Conservation (phyloP, 2,888 invertebrate species). For the Tipula unca region DNA sequence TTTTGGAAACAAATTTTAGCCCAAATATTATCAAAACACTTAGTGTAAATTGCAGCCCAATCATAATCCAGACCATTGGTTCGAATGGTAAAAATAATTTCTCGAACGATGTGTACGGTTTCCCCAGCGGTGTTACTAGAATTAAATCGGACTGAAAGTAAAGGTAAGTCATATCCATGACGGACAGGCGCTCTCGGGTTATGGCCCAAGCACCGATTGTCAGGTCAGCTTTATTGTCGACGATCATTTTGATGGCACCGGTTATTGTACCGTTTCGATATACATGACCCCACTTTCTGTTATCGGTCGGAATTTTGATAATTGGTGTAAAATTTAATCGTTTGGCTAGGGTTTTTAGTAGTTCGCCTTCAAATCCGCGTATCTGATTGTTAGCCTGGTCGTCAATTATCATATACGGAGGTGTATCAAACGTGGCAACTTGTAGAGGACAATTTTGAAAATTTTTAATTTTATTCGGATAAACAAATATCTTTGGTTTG, state of each 20-base stretch:
- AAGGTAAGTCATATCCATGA: background rate
- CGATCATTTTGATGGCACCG: conserved; percentile 22
- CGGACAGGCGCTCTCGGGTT: background rate
- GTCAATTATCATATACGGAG: conserved; percentile 22
- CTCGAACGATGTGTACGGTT: conserved; percentile 21
- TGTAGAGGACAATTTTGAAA: conserved; percentile 22
- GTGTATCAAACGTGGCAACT: conserved; percentile 18
- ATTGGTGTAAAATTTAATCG: conserved; percentile 22
- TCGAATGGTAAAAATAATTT: conserved; percentile 23
- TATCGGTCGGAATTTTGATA: no score
- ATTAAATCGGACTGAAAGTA: conserved; percentile 20
- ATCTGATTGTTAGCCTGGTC: background rate
- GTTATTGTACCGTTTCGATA: background rate
- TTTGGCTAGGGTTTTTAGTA: conserved; percentile 23
- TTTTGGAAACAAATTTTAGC: background rate
- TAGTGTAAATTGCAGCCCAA: conserved; percentile 8
- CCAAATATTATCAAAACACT: background rate
- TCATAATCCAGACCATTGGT: conserved; percentile 21
- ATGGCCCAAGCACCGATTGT: conserved; percentile 20
- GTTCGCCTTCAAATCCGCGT: conserved; percentile 23
- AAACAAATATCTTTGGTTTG: background rate
- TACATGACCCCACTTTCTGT: no score
- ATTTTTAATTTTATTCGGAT: conserved; percentile 23
- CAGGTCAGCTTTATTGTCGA: conserved; percentile 20
- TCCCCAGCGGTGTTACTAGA: conserved; percentile 20